Conservation (phyloP, 1,140 invertebrate genomes). For the Leptinotarsa defecta region DNA sequence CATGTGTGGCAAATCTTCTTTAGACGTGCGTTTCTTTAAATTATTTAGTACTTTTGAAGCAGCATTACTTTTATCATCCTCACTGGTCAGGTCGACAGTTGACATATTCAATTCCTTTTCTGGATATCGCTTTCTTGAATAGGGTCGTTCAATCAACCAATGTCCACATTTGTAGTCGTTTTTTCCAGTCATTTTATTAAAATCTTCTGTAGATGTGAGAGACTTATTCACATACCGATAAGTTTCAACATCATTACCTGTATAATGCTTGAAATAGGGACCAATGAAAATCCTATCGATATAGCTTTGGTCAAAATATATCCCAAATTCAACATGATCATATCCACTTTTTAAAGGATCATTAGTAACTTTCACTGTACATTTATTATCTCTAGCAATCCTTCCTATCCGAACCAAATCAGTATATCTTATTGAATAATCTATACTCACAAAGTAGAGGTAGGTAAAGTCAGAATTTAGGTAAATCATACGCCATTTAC, state of each 20-base stretch:
- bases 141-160: conserved; percentile 34
- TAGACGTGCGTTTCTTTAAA: background rate
- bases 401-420: conserved; percentile 39
- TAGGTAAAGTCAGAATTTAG: conserved; percentile 45
- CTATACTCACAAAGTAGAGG: conserved; percentile 37
- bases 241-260: conserved; percentile 41
- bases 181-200: conserved; percentile 38
- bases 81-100: conserved; percentile 28
- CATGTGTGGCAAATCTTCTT: background rate
- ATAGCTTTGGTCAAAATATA: conserved; percentile 44
- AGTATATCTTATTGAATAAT: conserved; percentile 47
- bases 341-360: conserved; percentile 29
- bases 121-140: background rate
- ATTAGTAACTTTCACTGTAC: conserved; percentile 39
- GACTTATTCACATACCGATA: conserved; percentile 41
- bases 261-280: conserved; percentile 37
- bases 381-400: conserved; percentile 37
- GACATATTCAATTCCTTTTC: background rate
- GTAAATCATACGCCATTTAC: conserved; percentile 46
- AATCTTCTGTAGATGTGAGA: conserved; percentile 39
- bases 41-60: background rate
- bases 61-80: conserved; percentile 20
- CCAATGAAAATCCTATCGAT: conserved; percentile 46
- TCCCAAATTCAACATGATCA: conserved; percentile 38
- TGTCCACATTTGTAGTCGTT: conserved; percentile 23